A percentile compares a stretch with the other conserved stretches of the same genome.
Conservation (phyloP, 1,140 invertebrate species). For the Zaprionus lachaisei region DNA sequence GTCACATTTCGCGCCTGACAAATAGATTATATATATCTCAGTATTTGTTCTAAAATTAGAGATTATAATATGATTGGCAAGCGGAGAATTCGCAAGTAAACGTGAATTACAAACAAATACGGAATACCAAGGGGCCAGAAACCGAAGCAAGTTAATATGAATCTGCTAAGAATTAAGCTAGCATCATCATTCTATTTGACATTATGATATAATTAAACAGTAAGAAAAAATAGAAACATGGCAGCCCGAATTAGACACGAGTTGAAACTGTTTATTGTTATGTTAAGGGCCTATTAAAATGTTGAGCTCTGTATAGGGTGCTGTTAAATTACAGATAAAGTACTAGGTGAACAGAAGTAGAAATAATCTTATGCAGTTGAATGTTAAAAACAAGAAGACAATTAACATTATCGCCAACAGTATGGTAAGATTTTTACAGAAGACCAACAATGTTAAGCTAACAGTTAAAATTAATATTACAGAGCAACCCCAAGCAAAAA, state of each 20-base stretch:
- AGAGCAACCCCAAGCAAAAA: background rate
- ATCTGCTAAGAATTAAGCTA: background rate
- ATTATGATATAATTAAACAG: background rate
- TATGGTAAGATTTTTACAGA: constrained; percentile 6
- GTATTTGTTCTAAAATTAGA: constrained; percentile 2
- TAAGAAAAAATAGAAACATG: background rate
- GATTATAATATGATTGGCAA: background rate
- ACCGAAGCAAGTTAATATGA: background rate
- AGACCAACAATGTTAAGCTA: background rate
- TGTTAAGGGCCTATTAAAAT: background rate
- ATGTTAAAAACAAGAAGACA: background rate
- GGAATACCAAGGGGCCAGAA: background rate
- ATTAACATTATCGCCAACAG: constrained; percentile 9
- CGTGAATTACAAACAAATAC: constrained; percentile 2
- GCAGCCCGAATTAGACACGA: background rate
- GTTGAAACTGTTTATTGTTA: background rate
- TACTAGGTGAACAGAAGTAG: constrained; percentile 7
- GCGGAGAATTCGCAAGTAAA: background rate
- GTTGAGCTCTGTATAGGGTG: background rate
- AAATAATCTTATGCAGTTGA: background rate
- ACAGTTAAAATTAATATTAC: background rate
- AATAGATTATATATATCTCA: background rate
- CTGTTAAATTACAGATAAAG: constrained; percentile 18
- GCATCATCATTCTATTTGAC: background rate
- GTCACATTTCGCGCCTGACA: constrained; percentile 3